Conservation (phyloP, 2,888 invertebrate genomes). For the Athetis lepigone region DNA sequence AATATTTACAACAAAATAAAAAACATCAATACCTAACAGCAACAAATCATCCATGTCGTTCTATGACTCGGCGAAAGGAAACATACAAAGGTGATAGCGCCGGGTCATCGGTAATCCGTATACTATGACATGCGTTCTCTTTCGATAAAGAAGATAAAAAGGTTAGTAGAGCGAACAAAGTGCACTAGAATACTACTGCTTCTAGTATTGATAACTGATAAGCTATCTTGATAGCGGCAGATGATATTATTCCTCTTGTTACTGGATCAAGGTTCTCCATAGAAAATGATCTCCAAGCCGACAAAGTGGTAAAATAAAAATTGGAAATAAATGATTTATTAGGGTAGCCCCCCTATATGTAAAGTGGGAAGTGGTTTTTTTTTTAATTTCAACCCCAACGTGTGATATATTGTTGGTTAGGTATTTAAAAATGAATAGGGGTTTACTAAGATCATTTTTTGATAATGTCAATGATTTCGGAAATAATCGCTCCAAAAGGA, state of each 20-base stretch:
- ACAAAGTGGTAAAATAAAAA: too few relatives aligned
- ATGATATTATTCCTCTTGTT: neutral
- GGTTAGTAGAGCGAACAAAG: constrained; percentile 18
- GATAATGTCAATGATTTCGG: too few relatives aligned
- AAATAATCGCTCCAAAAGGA: too few relatives aligned
- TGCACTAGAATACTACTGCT: constrained; percentile 8
- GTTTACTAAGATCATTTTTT: too few relatives aligned
- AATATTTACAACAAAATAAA: neutral
- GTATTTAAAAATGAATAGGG: too few relatives aligned
- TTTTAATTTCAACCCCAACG: too few relatives aligned
- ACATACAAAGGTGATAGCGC: constrained; percentile 12
- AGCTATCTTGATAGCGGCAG: constrained; percentile 14
- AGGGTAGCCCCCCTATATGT: too few relatives aligned
- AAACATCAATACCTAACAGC: neutral
- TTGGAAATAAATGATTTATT: too few relatives aligned
- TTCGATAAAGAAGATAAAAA: constrained; percentile 36
- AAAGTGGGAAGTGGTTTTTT: too few relatives aligned
- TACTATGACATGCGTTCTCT: constrained; percentile 21
- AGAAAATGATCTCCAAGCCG: too few relatives aligned
- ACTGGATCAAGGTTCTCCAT: neutral
- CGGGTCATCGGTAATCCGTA: constrained; percentile 11
- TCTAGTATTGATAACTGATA: constrained; percentile 14
- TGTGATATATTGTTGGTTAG: too few relatives aligned
- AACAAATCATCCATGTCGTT: constrained; percentile 14
- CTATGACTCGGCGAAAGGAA: constrained; percentile 31